Evolutionary conservation across 92 coral and sea anemone genomes (phyloP).

Genomic region (Porites lobata): DNA sequence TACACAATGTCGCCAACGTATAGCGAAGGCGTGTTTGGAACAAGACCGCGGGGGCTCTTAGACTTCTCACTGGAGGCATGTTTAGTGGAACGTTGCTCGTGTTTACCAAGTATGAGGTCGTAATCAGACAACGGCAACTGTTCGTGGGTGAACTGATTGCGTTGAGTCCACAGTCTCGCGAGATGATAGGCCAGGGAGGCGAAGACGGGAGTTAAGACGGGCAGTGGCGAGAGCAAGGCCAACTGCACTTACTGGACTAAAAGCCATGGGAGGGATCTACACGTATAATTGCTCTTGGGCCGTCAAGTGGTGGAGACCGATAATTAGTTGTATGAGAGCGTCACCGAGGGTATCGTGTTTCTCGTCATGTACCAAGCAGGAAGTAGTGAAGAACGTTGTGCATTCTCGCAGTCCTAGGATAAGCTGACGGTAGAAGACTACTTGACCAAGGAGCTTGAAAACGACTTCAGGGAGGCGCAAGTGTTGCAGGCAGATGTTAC

Average conservation of each 20-base stretch:
- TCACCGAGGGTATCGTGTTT: too few relatives aligned
- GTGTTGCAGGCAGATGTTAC: conserved; percentile 48
- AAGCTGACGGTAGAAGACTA: conserved; percentile 33
- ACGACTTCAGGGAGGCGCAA: conserved; percentile 51
- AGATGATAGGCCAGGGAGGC: conserved; percentile 38
- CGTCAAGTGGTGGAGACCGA: conserved; percentile 44
- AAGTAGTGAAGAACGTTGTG: conserved; percentile 24
- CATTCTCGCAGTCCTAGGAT: conserved; percentile 51
- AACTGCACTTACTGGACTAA: neutral
- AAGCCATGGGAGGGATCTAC: conserved; percentile 46
- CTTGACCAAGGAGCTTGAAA: conserved; percentile 23
- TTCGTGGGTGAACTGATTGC: conserved; percentile 14
- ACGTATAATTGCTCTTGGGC: conserved; percentile 55
- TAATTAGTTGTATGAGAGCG: neutral
- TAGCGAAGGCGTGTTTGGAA: conserved; percentile 4
- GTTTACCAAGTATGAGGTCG: conserved; percentile 18
- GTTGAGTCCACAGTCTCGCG: conserved; percentile 34
- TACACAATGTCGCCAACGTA: conserved; percentile 34
- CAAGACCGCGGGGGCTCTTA: conserved; percentile 23
- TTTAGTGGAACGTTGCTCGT: conserved; percentile 30
- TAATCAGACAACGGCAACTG: conserved; percentile 15
- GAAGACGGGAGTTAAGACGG: conserved; percentile 46
- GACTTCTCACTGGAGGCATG: conserved; percentile 56
- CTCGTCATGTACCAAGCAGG: conserved; percentile 6
- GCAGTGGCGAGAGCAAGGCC: conserved; percentile 47